Conservation (phyloP, 2,888 invertebrate genomes). For the Erebia palarica region DNA sequence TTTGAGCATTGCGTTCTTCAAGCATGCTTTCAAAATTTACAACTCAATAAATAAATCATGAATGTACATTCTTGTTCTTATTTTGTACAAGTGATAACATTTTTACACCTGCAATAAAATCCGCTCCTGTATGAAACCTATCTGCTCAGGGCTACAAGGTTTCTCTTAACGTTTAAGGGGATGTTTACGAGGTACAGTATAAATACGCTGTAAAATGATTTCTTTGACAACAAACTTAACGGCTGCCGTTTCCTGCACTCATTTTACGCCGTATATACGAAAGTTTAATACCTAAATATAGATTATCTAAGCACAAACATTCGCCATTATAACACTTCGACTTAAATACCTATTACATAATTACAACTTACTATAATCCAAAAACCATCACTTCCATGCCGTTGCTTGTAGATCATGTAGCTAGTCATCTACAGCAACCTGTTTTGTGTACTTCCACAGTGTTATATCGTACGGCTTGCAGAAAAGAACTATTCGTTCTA, state of each 20-base stretch:
- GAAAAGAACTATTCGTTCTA: too few species aligned
- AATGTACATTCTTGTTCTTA: background rate
- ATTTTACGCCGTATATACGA: too few species aligned
- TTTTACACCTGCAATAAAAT: slow-evolving; percentile 13
- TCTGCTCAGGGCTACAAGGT: background rate
- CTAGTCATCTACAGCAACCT: too few species aligned
- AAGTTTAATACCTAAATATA: too few species aligned
- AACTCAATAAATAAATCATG: slow-evolving; percentile 5
- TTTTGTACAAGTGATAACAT: slow-evolving; percentile 1
- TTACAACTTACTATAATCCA: too few species aligned
- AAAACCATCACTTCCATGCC: too few species aligned
- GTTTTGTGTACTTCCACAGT: too few species aligned
- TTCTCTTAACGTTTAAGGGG: background rate
- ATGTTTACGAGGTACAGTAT: slow-evolving; percentile 9
- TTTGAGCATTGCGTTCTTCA: background rate
- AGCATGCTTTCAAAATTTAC: slow-evolving; percentile 3
- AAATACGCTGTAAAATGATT: background rate
- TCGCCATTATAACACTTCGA: too few species aligned
- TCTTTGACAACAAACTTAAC: background rate
- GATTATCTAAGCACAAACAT: too few species aligned
- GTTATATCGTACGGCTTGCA: too few species aligned
- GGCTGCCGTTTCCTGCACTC: background rate
- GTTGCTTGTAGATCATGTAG: too few species aligned
- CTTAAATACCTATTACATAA: too few species aligned
- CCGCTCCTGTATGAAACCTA: background rate